Percentiles rank a stretch among this genome's conserved stretches.
Evolutionary conservation across 2,888 invertebrate species (phyloP).

Genomic region (Pachycephus smyrnensis): DNA sequence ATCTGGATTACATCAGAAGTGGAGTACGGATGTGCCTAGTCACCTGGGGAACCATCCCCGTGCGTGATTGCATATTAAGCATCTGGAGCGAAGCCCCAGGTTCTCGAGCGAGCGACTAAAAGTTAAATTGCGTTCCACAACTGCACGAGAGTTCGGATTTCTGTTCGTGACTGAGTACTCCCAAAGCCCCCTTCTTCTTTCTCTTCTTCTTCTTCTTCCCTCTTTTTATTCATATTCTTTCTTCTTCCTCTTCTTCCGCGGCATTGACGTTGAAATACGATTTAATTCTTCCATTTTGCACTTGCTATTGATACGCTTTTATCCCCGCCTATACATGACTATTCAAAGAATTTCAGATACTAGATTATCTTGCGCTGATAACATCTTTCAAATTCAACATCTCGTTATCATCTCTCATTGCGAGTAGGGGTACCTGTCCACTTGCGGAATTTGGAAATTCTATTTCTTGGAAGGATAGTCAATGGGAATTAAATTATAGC

Average conservation of each 20-base stretch:
- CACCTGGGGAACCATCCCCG: slow-evolving; percentile 42
- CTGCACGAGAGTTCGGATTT: slow-evolving; percentile 55
- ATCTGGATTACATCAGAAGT: slow-evolving; percentile 1
- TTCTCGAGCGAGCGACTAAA: slow-evolving; percentile 56
- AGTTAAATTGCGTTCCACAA: slow-evolving; percentile 63
- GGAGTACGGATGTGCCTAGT: slow-evolving; percentile 26
- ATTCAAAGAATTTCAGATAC: neutral
- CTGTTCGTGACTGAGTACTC: slow-evolving; percentile 59
- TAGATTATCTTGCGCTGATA: too few species aligned
- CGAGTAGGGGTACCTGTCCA: neutral
- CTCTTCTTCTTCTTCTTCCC: slow-evolving; percentile 22
- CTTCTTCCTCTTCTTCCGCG: slow-evolving; percentile 36
- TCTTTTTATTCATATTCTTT: slow-evolving; percentile 23
- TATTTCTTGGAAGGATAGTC: neutral
- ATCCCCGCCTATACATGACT: too few species aligned
- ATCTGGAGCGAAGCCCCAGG: slow-evolving; percentile 30
- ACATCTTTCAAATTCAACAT: neutral
- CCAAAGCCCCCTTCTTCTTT: slow-evolving; percentile 47
- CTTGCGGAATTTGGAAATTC: neutral
- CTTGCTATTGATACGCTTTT: slow-evolving; percentile 29
- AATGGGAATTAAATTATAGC: neutral
- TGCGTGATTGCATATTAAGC: slow-evolving; percentile 58
- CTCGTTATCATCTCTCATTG: neutral
- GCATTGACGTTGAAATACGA: slow-evolving; percentile 59
- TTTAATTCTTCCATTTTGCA: slow-evolving; percentile 59